Evolutionary conservation across 2,113 vertebrate genomes (phyloP).

Genomic region (Tetrao urogallus): DNA sequence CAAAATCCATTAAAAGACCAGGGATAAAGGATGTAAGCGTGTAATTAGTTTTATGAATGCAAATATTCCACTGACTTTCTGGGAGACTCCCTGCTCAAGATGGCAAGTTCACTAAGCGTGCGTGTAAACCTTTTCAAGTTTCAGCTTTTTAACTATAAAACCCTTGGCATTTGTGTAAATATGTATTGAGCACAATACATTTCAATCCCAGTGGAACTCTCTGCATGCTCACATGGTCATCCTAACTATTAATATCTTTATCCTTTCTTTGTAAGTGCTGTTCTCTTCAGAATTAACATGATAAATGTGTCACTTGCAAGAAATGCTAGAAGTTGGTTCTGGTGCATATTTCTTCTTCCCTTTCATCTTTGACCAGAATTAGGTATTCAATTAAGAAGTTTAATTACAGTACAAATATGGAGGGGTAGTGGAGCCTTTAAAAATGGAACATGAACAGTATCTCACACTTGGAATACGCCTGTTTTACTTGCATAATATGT

Average conservation of each 20-base stretch:
- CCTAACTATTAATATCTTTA: conserved; percentile 36
- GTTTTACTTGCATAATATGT: not conserved
- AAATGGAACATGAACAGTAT: not conserved
- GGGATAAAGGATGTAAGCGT: not conserved
- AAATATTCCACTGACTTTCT: not conserved
- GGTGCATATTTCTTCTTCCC: conserved; percentile 22
- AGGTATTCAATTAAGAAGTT: conserved; percentile 31
- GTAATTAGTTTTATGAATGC: conserved; percentile 17
- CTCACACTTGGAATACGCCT: not conserved
- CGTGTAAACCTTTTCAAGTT: conserved; percentile 1
- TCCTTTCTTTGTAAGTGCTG: conserved; percentile 11
- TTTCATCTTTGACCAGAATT: conserved; percentile 42
- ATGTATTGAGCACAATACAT: conserved; percentile 1
- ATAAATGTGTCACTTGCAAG: conserved; percentile 38
- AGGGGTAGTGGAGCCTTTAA: not conserved
- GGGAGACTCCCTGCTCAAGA: not conserved
- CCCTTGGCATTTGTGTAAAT: conserved; percentile 3
- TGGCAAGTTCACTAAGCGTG: not conserved
- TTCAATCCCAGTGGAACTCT: conserved; percentile 1
- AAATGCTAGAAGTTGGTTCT: conserved; percentile 11
- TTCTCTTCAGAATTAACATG: conserved; percentile 28
- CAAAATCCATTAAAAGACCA: not conserved
- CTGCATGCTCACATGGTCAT: not conserved
- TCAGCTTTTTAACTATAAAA: conserved; percentile 4
- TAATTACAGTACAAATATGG: conserved; percentile 18